Conservation (phyloP, 2,888 invertebrate genomes). For the Xanthorhoe designata region DNA sequence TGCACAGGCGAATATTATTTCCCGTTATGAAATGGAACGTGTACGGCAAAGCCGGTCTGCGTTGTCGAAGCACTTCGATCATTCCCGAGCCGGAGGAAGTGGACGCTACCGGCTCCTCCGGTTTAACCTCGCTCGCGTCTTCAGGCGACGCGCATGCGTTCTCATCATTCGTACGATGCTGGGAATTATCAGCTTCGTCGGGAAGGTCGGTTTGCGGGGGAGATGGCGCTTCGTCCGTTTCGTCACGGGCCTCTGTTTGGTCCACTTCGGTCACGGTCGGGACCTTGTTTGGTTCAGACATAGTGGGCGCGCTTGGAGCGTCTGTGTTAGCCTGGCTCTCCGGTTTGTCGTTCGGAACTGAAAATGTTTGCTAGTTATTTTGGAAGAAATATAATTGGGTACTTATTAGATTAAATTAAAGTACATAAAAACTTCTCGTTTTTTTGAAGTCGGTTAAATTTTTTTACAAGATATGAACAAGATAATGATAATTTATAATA, state of each 20-base stretch:
- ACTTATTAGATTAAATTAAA: no score
- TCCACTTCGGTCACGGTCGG: no score
- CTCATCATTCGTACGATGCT: background rate
- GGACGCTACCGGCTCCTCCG: conserved; percentile 4
- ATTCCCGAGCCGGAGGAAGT: background rate
- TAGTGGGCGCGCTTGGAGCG: background rate
- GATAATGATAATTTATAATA: no score
- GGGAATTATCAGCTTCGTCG: conserved; percentile 1
- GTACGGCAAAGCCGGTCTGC: conserved; percentile 80
- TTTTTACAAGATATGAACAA: no score
- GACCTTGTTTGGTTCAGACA: background rate
- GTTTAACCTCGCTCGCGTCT: background rate
- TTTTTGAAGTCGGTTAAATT: no score
- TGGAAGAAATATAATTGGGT: background rate
- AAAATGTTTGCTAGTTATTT: background rate
- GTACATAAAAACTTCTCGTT: no score
- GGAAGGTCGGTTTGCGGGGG: conserved; percentile 14
- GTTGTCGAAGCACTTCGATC: conserved; percentile 48
- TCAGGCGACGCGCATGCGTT: conserved; percentile 1
- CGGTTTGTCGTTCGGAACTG: conserved; percentile 34
- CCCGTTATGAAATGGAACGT: conserved; percentile 94
- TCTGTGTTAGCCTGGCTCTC: background rate
- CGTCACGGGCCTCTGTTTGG: background rate
- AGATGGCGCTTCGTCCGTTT: background rate
- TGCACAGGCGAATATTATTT: conserved; percentile 89